Evolutionary conservation across 2,888 invertebrate genomes (phyloP).

Genomic region (Allacma fusca): DNA sequence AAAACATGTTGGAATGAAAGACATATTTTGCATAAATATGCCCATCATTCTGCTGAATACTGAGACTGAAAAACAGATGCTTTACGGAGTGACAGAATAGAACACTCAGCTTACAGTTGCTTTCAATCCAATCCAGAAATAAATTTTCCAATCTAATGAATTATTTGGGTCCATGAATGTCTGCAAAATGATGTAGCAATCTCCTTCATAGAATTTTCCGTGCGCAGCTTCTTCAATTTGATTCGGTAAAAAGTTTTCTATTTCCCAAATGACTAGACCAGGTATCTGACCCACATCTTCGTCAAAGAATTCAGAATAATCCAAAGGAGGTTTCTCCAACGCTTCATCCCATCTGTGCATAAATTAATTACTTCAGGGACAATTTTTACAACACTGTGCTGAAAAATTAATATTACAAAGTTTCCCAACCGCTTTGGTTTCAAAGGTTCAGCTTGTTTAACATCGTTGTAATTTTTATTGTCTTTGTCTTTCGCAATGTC

Average conservation of each 20-base stretch:
- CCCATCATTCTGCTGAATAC: too few species aligned
- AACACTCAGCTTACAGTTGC: slow-evolving; percentile 85
- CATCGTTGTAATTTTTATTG: slow-evolving; percentile 74
- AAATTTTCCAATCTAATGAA: slow-evolving; percentile 92
- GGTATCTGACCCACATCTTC: slow-evolving; percentile 88
- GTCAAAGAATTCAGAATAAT: slow-evolving; percentile 96
- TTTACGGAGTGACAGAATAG: neutral
- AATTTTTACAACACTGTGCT: too few species aligned
- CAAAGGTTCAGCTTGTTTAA: slow-evolving; percentile 74
- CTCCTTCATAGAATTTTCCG: slow-evolving; percentile 98
- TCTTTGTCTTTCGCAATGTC: slow-evolving; percentile 84
- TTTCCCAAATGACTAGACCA: slow-evolving; percentile 96
- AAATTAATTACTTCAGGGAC: neutral
- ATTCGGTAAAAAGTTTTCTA: slow-evolving; percentile 98
- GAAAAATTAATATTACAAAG: neutral
- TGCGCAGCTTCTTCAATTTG: slow-evolving; percentile 91
- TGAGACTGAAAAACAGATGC: too few species aligned
- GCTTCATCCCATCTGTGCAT: slow-evolving; percentile 88
- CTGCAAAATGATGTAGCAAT: slow-evolving; percentile 96
- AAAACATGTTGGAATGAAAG: neutral
- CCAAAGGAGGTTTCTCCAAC: slow-evolving; percentile 90
- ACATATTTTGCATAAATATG: too few species aligned
- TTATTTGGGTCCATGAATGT: slow-evolving; percentile 80
- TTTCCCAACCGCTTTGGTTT: slow-evolving; percentile 66
- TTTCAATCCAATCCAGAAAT: slow-evolving; percentile 98